Conservation (phyloP, 1,140 invertebrate genomes). For the Heliconius congener region DNA sequence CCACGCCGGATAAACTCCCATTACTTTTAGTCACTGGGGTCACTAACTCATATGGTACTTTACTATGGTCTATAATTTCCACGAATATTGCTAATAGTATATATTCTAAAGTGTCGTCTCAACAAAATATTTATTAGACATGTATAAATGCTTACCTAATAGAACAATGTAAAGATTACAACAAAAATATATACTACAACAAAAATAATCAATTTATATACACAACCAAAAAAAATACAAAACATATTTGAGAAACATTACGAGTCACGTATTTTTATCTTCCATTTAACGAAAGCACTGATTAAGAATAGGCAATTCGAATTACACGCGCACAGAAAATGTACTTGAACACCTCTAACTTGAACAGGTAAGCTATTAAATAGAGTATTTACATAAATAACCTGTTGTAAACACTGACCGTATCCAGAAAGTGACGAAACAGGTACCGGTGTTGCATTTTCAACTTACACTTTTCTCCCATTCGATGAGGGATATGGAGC, state of each 20-base stretch:
- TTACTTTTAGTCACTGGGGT: slow-evolving; percentile 22
- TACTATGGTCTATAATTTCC: not conserved
- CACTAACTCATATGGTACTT: slow-evolving; percentile 23
- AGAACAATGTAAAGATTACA: not conserved
- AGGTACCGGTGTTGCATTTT: slow-evolving; percentile 33
- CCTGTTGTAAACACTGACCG: slow-evolving; percentile 25
- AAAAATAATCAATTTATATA: not conserved
- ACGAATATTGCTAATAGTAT: not conserved
- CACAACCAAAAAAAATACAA: not conserved
- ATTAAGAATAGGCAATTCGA: not conserved
- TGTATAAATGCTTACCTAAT: too few relatives aligned
- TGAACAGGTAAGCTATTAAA: not conserved
- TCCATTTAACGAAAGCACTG: too few relatives aligned
- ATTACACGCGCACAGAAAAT: not conserved
- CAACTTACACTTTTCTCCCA: slow-evolving; percentile 33
- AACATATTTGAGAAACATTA: not conserved
- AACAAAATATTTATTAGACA: not conserved
- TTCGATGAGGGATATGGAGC: slow-evolving; percentile 29
- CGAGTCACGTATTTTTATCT: too few relatives aligned
- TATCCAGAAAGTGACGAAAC: slow-evolving; percentile 24
- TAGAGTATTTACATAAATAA: slow-evolving; percentile 21
- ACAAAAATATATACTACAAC: not conserved
- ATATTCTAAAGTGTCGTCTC: not conserved
- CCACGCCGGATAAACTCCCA: slow-evolving; percentile 30
- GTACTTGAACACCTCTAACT: not conserved